Base-by-base conservation (phyloP, 1,140 invertebrate species). In the Hydropsyche tenuis region DNA sequence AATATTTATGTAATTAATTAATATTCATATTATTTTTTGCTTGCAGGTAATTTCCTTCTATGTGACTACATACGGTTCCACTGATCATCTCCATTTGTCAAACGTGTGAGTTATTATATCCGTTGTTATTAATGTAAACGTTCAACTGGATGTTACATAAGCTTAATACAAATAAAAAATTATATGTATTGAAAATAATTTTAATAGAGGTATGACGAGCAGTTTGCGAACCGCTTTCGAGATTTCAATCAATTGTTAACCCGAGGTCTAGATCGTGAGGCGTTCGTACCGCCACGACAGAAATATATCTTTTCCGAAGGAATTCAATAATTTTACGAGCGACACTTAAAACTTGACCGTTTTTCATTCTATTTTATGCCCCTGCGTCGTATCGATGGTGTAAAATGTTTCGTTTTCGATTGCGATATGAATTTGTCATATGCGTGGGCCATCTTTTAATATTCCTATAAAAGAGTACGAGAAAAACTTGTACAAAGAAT, bases 161-260 rank as follows among this genome's bases (percentile, higher is more conserved):
- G 30, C 9, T n/a, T n/a, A n/a, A 37, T 3, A 37, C 30, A 37
- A 37, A 37, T 37, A 37, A 37, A 4, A 4, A 4, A 37, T 37
- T 4, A 37, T 37, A 37, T 9, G 9, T 37, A 37, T 37, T 37
- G 30, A 48, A 16, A 48, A 48, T n/a, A n/a, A 48, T 48, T 60
- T 60, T 60, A 56, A 60, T 60, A 60, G 14, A 18, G 6, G 48
- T 18, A 53, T 53, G 48, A 53, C 48, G 48, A 53, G 16, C 56
- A 60, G 20, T 60, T 60, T 60, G 56, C 56, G 23, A 60, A 60
- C 56, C 56, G 22, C 56, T 60, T 37, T 12, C 25, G 30, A 70
- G 69, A 70, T 70, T 70, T 70, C 69, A 70, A 70, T 70, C 69
- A 70, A 70, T 62, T 56, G 48, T 70, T 70, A 70, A 70, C 69